Base-by-base conservation (phyloP, 2,888 invertebrate genomes). In the Pheosia tremula region DNA sequence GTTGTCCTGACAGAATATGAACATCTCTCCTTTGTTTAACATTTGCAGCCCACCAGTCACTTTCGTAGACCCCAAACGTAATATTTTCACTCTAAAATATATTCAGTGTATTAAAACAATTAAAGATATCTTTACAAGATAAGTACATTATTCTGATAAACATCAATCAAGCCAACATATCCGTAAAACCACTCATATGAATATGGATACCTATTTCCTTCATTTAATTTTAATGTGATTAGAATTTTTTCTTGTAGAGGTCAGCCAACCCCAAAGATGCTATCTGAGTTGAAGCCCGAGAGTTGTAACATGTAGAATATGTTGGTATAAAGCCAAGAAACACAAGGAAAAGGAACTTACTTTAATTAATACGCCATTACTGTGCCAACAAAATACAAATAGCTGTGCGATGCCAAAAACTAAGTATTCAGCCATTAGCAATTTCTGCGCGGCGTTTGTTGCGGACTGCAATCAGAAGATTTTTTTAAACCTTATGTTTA, bases 381-480 rank as follows among this genome's bases (percentile, higher is more conserved):
- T 91, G 57, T 91, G 91, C 91, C 89, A 92, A 64, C 93, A 93
- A 61, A 86, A 90, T 63, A 89, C 65, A 62, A 90, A 92, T 1
- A 93, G 77, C 71, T 92, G 91, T 9, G 87, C 84, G 37, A 91
- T 77, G 6, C 88, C 89, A 66, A 92, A 93, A 49, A 88, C 62
- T n/a, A 93, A 75, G 67, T 89, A 93, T 69, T 92, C 90, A 0
- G 88, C 89, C 80, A 87, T 83, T 11, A 91, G 63, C 2, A 93
- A 58, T 47, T 83, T 90, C 66, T 92, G 90, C 3, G 84, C 80
- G 0, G 87, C 72, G 57, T 83, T 83, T 49, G 83, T 82, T 8
- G 85, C 85, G 0, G 84, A 79, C 91, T 92, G 84, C 24, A 75
- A 41, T n/a, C 5, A 45, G 45, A 36, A 38, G 37, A 54, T 3